phyloP scores from a whole-genome alignment of 1,140 invertebrate species.

The Doryteuthis pealeii region DNA sequence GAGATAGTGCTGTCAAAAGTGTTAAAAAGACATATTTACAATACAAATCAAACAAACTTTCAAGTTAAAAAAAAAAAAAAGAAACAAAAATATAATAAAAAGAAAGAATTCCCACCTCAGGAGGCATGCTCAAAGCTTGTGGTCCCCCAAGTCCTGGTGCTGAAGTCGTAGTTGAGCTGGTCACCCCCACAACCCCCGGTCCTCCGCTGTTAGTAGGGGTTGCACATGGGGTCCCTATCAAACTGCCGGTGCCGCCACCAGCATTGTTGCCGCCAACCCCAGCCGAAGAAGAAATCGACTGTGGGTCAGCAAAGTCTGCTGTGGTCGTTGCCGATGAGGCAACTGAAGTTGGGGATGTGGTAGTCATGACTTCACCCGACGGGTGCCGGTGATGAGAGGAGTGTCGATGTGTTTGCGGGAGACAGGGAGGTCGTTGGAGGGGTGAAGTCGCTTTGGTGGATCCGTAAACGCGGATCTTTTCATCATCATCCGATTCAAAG shows the following conservation, averaged over 20 bases:
- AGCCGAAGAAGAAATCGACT: not conserved
- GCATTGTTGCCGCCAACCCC: not conserved
- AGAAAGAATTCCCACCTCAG: no score
- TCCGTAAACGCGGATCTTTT: slow-evolving; percentile 33
- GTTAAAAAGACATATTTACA: no score
- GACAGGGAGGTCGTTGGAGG: slow-evolving; percentile 2
- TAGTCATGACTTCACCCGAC: not conserved
- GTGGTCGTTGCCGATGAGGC: not conserved
- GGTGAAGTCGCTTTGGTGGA: slow-evolving; percentile 25
- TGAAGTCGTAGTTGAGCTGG: not conserved
- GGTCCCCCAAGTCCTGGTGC: not conserved
- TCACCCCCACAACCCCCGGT: not conserved
- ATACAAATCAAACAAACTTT: no score
- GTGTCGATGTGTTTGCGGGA: not conserved
- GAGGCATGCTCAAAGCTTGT: no score
- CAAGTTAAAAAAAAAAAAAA: no score
- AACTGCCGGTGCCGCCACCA: no score
- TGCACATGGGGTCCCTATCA: not conserved
- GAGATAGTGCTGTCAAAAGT: no score
- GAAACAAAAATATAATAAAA: no score
- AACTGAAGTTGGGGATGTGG: not conserved
- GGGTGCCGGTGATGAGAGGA: not conserved
- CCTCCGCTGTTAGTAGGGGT: not conserved
- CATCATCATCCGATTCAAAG: slow-evolving; percentile 32
- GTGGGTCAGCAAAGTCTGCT: not conserved